phyloP scores from a whole-genome alignment of 2,113 vertebrate genomes.

The Fulica atra region DNA sequence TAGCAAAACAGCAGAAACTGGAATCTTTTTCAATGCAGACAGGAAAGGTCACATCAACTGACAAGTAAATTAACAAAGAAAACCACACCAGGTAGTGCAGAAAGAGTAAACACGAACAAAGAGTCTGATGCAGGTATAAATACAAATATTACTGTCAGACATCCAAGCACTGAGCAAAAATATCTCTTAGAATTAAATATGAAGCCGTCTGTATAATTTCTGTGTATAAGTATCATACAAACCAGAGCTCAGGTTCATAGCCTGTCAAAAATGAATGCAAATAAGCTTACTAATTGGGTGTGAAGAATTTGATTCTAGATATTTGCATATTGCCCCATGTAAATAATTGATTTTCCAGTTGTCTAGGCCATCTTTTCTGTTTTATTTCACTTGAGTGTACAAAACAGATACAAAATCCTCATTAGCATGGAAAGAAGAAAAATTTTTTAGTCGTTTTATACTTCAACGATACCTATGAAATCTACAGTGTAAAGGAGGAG shows the following conservation, averaged over 20 bases:
- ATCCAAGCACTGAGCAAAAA: neutral
- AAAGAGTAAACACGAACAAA: neutral
- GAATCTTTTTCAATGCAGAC: neutral
- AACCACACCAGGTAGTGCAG: neutral
- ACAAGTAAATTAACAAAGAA: neutral
- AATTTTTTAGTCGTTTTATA: neutral
- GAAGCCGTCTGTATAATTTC: neutral
- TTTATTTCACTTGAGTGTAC: neutral
- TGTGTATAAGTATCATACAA: neutral
- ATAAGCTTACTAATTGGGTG: neutral
- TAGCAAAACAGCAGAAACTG: neutral
- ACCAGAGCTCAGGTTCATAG: neutral
- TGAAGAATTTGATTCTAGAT: neutral
- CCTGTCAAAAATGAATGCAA: neutral
- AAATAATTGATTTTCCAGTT: constrained; percentile 10
- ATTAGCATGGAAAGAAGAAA: neutral
- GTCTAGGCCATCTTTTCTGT: neutral
- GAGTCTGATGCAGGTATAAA: neutral
- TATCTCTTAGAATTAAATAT: neutral
- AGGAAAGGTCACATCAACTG: neutral
- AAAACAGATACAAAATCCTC: neutral
- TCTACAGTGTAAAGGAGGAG: too few relatives aligned
- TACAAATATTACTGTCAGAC: neutral
- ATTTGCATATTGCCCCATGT: neutral
- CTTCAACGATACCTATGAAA: neutral